These are phyloP conservation scores for Apus apus DNA, from an alignment of 2,113 vertebrate genomes.

Conservation along the genomic window DNA sequence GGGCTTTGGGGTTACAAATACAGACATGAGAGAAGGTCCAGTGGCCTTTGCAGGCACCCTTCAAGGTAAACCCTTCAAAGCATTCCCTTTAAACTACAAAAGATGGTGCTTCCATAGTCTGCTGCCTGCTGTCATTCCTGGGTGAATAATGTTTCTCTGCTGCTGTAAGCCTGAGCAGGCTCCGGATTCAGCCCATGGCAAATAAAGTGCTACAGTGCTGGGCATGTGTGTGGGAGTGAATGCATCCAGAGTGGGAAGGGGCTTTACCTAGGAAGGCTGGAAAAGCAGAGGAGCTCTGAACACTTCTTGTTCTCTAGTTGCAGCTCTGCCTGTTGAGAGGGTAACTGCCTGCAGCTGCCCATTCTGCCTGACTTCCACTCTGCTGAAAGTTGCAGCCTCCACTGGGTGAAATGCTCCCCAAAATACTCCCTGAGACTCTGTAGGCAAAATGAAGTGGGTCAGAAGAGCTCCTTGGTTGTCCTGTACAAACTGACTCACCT, in stretches of 20 bases:
- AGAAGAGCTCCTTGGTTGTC: not conserved
- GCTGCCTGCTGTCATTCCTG: not conserved
- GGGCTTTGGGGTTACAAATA: not conserved
- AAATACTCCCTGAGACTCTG: not conserved
- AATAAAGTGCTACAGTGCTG: not conserved
- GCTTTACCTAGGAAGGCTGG: not conserved
- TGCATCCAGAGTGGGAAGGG: not conserved
- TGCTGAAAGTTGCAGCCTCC: not conserved
- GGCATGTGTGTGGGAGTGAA: fast-evolving
- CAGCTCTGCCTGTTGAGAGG: not conserved
- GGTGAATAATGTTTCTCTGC: not conserved
- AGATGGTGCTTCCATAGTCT: not conserved
- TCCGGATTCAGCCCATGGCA: fast-evolving
- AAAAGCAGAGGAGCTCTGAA: not conserved
- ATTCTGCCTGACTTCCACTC: not conserved
- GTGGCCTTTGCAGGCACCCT: not conserved
- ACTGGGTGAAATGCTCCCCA: fast-evolving
- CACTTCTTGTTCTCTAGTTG: not conserved
- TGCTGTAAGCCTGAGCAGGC: not conserved
- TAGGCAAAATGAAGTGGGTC: not conserved
- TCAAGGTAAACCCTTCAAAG: too few relatives aligned
- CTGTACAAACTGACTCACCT: not conserved
- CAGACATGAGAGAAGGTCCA: not conserved
- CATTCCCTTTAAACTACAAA: not conserved
- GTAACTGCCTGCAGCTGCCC: not conserved